These are phyloP conservation scores for Lagenorhynchus albirostris DNA, from an alignment of 2,113 vertebrate genomes.

Conservation along the genomic window DNA sequence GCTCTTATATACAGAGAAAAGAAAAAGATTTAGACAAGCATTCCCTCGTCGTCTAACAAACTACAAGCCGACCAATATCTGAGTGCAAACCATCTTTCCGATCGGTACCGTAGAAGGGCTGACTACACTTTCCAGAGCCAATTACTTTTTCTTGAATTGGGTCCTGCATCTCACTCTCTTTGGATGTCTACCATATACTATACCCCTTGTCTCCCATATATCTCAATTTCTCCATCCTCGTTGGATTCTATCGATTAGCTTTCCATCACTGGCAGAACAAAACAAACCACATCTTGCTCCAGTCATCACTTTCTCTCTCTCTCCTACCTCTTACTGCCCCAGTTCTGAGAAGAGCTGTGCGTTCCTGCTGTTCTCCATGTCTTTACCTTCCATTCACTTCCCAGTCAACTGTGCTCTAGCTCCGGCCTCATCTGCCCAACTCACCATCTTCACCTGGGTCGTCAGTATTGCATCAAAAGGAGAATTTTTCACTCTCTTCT, in stretches of 20 bases:
- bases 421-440: neutral
- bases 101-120: neutral
- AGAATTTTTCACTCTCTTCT: neutral
- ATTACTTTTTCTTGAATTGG: neutral
- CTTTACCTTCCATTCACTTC: neutral
- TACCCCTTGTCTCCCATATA: neutral
- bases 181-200: neutral
- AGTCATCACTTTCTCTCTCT: neutral
- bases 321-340: neutral
- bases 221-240: neutral
- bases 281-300: no score
- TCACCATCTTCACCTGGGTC: neutral
- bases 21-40: neutral
- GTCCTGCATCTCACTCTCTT: neutral
- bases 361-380: neutral
- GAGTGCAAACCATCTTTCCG: neutral
- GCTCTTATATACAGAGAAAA: neutral
- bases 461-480: neutral
- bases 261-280: no score
- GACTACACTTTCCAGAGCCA: neutral
- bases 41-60: neutral
- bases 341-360: neutral
- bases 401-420: rapidly evolving
- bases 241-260: neutral
- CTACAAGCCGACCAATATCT: neutral